Base-by-base conservation (phyloP, 2,113 vertebrate species). In the Saimiri boliviensis region DNA sequence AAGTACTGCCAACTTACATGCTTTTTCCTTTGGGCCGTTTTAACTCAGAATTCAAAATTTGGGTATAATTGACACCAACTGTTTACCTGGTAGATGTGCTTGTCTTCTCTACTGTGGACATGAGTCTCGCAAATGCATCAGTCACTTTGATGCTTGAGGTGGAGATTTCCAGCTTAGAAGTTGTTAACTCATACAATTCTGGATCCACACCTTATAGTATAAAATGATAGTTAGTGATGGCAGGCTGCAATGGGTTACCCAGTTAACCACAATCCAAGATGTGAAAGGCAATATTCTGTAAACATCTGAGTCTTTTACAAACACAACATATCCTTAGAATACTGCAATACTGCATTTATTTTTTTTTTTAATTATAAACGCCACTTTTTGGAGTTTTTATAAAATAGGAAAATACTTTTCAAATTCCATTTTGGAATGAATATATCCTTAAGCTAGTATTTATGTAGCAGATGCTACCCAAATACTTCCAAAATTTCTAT, bases 21-120 rank as follows among this genome's bases (percentile, higher is more conserved):
- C 30, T 92, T 93, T 93, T 94, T 71, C 77, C 89, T 74, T 63
- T 82, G 49, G 86, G 32, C 21, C 83, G 5, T 54, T 89, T 54
- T 52, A 81, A 90, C 52, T 74, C 27, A 92, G 89, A 82, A 83
- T 49, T 85, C 87, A 86, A 83, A 94, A 54, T 68, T 4, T 93
- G 54, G 35, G 76, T 76, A 5, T 47, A 85, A 93, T 52, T 16
- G 35, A 47, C 80, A 91, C 91, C 66, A 49, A 47, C 23, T 9
- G 52, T 95, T 97, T 98, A 99, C 99, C 99, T 99, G 98, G 99
- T 99, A 88, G 99, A 99, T 0, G 99, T 99, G 99, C 99, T 99
- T 97, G 99, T 99, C 98, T 99, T 99, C 98, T 99, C 99, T 96
- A 99, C 99, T 49, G 99, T 99, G 95, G 99, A 99, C 99, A 99